Evolutionary conservation across 1,140 invertebrate genomes (phyloP), one percentile per base, ranked within the genome.

Genomic region (Pachypeltis micranthus): DNA sequence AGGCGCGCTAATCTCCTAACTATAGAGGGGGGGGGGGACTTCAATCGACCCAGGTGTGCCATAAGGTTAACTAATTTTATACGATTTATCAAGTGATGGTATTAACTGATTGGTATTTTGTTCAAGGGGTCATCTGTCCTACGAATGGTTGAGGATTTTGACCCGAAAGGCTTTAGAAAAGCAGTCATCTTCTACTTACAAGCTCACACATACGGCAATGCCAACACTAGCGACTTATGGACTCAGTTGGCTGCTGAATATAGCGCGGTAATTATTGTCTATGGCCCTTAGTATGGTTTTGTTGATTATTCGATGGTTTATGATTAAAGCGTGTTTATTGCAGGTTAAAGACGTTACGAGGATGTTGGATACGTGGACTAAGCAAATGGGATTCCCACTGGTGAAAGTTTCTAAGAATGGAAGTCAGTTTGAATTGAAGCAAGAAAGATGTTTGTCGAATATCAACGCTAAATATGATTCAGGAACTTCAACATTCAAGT

Each of bases 351-450:
- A 55, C 66, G 73, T 87, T 3, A 82, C 82, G 0, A 72, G 79
- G 19, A 86, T 96, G 54, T 91, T 97, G 88, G 84, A 93, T 67
- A 93, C 91, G 0, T 98, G 92, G 90, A 93, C 89, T 0, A 78
- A 82, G 34, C 93, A 97, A 77, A 95, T 90, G 86, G 93, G 93
- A 4, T 91, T 86, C 67, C 93, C 94, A 0, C 79, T 94, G 0
- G 75, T 96, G 0, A 82, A 76, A 1, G 83, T 90, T 1, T 75
- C 66, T 1, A 75, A 73, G 57, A 69, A 78, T 59, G 72, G 76
- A 26, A 78, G 78, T 44, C 78, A 72, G 1, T 83, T 82, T 55
- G 76, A 74, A 1, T 74, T 93, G 0, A 85, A 78, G 0, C 90
- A 93, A 69, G 78, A 83, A 64, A 73, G 89, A 66, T 93, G 90